Evolutionary conservation across 2,888 invertebrate species (phyloP).

Genomic region (Morpho deidamia): DNA sequence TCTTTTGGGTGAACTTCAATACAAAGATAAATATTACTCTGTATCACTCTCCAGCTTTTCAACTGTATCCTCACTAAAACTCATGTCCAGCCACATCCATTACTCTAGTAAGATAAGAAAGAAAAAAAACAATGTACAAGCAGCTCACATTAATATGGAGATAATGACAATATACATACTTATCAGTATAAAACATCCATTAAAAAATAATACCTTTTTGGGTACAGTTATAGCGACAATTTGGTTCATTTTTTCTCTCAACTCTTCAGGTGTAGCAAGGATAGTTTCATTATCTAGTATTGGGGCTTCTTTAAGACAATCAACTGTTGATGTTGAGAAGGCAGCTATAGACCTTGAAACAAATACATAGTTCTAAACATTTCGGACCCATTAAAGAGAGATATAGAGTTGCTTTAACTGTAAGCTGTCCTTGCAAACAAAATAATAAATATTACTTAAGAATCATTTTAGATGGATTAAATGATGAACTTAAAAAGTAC

Average conservation of each 20-base stretch:
- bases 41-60: no score
- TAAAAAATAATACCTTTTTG: slow-evolving; percentile 52
- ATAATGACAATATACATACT: no score
- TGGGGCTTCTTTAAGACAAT: slow-evolving; percentile 60
- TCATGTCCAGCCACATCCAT: no score
- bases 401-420: no score
- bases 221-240: slow-evolving; percentile 78
- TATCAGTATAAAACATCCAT: no score
- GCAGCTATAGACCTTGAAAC: slow-evolving; percentile 50
- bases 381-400: no score
- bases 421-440: neutral
- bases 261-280: slow-evolving; percentile 68
- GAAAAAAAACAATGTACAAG: neutral
- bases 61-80: no score
- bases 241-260: slow-evolving; percentile 54
- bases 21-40: no score
- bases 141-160: no score
- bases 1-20: no score
- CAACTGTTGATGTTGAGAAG: slow-evolving; percentile 43
- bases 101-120: neutral
- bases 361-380: neutral
- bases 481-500: no score
- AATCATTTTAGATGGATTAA: no score
- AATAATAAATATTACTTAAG: neutral
- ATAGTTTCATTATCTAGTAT: slow-evolving; percentile 69